Conservation (phyloP, 2,797 vertebrate genomes). For the Monodelphis domestica region DNA sequence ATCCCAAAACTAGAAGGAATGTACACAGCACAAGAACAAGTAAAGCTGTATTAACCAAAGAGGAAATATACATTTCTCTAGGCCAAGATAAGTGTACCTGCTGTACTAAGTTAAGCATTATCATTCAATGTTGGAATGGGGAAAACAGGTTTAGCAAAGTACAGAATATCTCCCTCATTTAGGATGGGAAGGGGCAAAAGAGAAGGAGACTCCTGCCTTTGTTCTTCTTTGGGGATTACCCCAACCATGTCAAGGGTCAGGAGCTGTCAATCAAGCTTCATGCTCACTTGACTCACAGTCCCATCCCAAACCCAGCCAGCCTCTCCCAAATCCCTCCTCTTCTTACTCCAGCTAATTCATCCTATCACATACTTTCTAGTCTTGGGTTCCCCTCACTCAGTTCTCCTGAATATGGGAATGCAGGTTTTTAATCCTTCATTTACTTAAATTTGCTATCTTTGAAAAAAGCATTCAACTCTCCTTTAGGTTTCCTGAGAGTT, state of each 20-base stretch:
- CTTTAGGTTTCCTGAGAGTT: neutral
- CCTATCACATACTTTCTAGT: neutral
- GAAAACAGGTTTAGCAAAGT: neutral
- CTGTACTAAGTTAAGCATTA: neutral
- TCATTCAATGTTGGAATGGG: neutral
- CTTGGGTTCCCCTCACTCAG: neutral
- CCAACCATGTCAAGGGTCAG: neutral
- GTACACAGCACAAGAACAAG: constrained; percentile 8
- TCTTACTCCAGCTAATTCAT: neutral
- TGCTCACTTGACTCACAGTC: neutral
- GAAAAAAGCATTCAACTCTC: neutral
- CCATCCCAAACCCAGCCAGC: neutral
- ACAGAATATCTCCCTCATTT: neutral
- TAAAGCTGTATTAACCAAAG: neutral
- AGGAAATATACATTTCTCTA: neutral
- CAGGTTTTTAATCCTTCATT: neutral
- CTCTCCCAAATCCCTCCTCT: neutral
- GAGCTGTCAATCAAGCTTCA: neutral
- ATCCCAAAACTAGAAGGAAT: constrained; percentile 92
- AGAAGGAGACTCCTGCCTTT: neutral
- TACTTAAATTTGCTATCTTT: neutral
- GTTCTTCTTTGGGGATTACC: neutral
- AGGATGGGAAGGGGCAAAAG: neutral
- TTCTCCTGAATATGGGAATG: neutral
- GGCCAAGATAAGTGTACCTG: neutral